A percentile compares a stretch with the other conserved stretches of the same genome.
Evolutionary conservation across 2,797 vertebrate species (phyloP).

Genomic region (Anas bernieri): DNA sequence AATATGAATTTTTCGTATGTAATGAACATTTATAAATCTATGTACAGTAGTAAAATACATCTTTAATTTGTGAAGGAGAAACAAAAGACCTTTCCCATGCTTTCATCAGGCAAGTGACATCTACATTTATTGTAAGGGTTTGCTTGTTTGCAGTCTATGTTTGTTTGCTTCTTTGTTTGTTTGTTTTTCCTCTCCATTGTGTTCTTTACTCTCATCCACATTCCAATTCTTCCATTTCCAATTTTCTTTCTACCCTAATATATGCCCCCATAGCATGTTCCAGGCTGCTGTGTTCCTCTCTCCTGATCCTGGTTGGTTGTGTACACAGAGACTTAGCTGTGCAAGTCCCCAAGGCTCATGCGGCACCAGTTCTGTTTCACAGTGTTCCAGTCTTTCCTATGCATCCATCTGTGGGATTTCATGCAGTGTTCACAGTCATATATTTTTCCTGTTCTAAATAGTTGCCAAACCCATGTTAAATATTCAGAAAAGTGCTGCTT

Average conservation of each 20-base stretch:
- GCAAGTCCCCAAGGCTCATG: background rate
- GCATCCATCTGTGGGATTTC: background rate
- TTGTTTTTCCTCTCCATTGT: background rate
- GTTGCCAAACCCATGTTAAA: background rate
- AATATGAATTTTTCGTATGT: background rate
- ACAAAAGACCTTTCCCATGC: rapidly evolving
- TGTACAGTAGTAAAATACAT: background rate
- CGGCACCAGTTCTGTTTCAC: background rate
- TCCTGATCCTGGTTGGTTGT: background rate
- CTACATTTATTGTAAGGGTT: background rate
- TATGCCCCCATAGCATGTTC: rapidly evolving
- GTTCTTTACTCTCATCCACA: background rate
- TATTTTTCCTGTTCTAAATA: background rate
- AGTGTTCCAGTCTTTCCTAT: background rate
- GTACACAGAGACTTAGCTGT: background rate
- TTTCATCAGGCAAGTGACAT: background rate
- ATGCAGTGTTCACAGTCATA: background rate
- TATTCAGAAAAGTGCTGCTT: background rate
- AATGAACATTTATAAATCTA: background rate
- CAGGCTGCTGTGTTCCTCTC: background rate
- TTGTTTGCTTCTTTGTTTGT: background rate
- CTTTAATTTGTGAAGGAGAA: background rate
- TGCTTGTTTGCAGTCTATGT: background rate
- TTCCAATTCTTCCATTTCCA: background rate
- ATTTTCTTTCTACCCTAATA: background rate